A percentile compares a stretch with the other conserved stretches of the same genome.
These are phyloP conservation scores for Arnoldichthys spilopterus DNA, from an alignment of 2,797 vertebrate genomes.

Conservation along the genomic window DNA sequence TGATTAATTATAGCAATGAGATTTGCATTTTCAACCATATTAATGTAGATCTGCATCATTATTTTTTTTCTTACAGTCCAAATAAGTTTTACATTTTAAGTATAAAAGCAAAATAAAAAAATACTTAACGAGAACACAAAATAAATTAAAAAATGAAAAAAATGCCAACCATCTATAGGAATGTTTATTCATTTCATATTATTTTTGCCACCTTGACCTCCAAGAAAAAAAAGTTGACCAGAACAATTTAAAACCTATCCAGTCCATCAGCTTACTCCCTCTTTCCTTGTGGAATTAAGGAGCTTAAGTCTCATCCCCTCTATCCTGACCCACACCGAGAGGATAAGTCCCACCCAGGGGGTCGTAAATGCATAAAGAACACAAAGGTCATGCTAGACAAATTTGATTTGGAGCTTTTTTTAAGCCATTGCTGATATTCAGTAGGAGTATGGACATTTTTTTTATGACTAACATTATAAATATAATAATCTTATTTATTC, in stretches of 20 bases:
- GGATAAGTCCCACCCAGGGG: constrained; percentile 1
- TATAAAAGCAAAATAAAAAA: too few relatives aligned
- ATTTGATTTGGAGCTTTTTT: background rate
- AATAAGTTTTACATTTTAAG: too few relatives aligned
- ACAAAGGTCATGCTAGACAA: background rate
- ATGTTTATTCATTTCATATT: background rate
- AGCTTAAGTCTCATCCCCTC: constrained; percentile 74
- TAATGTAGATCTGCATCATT: too few relatives aligned
- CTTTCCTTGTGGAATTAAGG: constrained; percentile 65
- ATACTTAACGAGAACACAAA: background rate
- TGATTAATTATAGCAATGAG: too few relatives aligned
- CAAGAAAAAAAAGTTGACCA: constrained; percentile 36
- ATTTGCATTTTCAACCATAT: too few relatives aligned
- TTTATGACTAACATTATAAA: background rate
- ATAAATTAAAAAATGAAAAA: background rate
- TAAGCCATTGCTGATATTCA: background rate
- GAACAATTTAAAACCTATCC: constrained; percentile 59
- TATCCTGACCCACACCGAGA: constrained; percentile 47
- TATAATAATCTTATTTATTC: too few relatives aligned
- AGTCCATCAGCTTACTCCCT: constrained; percentile 38
- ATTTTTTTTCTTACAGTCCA: too few relatives aligned
- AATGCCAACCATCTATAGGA: too few relatives aligned
- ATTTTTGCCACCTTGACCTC: constrained; percentile 42
- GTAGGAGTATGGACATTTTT: too few relatives aligned
- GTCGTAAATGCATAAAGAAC: constrained; percentile 1